These are phyloP conservation scores for Subanguina moxae DNA, from an alignment of 1,140 invertebrate species.

Conservation along the genomic window DNA sequence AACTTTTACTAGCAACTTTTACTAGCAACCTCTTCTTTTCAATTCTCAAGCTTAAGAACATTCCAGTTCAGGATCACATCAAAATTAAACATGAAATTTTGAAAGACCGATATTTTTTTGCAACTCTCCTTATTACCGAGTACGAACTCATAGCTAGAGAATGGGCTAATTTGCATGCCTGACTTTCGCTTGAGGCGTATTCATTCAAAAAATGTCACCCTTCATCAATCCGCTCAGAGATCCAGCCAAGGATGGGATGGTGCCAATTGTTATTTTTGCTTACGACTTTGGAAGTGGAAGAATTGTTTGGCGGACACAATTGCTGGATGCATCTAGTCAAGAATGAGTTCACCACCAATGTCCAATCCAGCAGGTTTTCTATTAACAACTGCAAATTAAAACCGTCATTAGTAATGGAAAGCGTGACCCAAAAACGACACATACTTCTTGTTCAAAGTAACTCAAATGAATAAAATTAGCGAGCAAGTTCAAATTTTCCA, in stretches of 20 bases:
- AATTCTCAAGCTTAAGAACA: no score
- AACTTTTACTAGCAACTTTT: no score
- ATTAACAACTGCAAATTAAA: conserved; percentile 32
- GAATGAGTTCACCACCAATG: conserved; percentile 35
- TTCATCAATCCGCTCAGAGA: conserved; percentile 76
- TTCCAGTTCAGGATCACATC: no score
- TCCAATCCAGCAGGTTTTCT: conserved; percentile 45
- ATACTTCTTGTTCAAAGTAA: conserved; percentile 32
- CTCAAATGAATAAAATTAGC: conserved; percentile 46
- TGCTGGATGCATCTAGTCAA: conserved; percentile 24
- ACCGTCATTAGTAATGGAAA: no score
- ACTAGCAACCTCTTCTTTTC: no score
- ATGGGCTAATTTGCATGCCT: no score
- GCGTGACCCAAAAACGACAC: no score
- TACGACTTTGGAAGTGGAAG: conserved; percentile 60
- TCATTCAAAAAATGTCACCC: conserved; percentile 55
- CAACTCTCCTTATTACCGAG: no score
- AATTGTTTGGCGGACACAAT: conserved; percentile 61
- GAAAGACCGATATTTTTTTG: no score
- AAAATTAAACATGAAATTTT: no score
- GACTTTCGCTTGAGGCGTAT: no score
- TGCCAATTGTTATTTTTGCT: conserved; percentile 79
- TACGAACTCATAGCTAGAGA: no score
- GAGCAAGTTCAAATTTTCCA: conserved; percentile 24
- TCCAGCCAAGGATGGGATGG: conserved; percentile 97